These are phyloP conservation scores for Drosophila asahinai DNA, from an alignment of 1,140 invertebrate species.

Conservation along the genomic window DNA sequence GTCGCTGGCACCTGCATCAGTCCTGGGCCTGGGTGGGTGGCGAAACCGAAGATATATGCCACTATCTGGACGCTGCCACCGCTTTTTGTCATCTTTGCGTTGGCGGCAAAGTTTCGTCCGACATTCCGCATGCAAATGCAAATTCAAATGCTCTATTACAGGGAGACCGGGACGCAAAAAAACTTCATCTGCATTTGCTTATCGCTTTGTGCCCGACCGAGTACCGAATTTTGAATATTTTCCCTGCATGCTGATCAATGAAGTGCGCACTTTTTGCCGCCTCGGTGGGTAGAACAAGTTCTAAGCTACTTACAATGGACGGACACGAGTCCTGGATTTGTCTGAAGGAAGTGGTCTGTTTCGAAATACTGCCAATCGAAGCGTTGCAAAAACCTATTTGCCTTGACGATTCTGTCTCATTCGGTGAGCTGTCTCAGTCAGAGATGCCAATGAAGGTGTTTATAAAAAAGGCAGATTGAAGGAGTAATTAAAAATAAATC, in stretches of 20 bases:
- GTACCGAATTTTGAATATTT: slow-evolving; percentile 66
- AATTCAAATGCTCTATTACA: slow-evolving; percentile 74
- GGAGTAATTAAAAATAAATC: not conserved
- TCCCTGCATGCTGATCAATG: slow-evolving; percentile 60
- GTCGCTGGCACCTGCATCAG: slow-evolving; percentile 63
- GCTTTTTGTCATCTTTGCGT: slow-evolving; percentile 26
- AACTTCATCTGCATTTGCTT: slow-evolving; percentile 61
- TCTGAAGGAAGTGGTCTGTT: slow-evolving; percentile 16
- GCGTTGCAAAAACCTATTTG: slow-evolving; percentile 17
- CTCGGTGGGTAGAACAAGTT: slow-evolving; percentile 37
- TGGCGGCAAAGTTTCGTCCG: slow-evolving; percentile 53
- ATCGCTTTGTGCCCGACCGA: slow-evolving; percentile 63
- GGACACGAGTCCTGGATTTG: slow-evolving; percentile 17
- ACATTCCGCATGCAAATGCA: slow-evolving; percentile 52
- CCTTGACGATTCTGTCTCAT: slow-evolving; percentile 16
- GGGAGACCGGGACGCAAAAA: slow-evolving; percentile 25
- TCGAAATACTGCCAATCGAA: slow-evolving; percentile 18
- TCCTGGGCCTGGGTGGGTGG: not conserved
- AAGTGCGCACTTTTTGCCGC: slow-evolving; percentile 56
- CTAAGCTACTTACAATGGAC: slow-evolving; percentile 68
- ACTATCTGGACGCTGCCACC: slow-evolving; percentile 27
- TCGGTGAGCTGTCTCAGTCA: not conserved
- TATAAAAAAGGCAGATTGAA: not conserved
- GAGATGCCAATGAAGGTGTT: not conserved
- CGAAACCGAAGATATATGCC: slow-evolving; percentile 18